phyloP scores from a whole-genome alignment of 2,113 vertebrate genomes.

The Tichodroma muraria region DNA sequence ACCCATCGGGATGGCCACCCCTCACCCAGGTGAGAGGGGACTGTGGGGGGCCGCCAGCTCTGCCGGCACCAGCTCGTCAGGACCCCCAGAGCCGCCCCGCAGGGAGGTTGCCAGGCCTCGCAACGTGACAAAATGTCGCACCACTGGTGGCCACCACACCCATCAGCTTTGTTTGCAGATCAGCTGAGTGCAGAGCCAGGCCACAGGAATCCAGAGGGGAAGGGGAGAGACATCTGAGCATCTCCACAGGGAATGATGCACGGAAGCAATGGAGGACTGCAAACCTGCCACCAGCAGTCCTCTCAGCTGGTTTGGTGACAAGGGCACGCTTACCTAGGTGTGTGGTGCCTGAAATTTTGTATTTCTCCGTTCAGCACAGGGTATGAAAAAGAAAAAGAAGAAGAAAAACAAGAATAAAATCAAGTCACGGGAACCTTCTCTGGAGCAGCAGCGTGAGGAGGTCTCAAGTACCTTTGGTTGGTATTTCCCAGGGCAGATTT shows the following conservation, averaged over 20 bases:
- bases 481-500: constrained; percentile 1
- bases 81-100: fast-evolving
- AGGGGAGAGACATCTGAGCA: neutral
- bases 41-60: neutral
- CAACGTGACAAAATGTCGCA: fast-evolving
- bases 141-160: fast-evolving
- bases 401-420: constrained; percentile 83
- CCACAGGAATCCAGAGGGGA: fast-evolving
- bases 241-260: neutral
- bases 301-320: neutral
- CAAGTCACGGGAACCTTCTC: constrained; percentile 69
- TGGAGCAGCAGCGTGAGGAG: constrained; percentile 63
- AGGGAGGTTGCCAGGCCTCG: no score
- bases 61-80: neutral
- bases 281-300: neutral
- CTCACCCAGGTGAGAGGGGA: neutral
- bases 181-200: neutral
- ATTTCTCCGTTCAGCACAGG: constrained; percentile 48
- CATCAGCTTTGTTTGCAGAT: neutral
- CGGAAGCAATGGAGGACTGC: neutral
- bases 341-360: neutral
- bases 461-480: constrained; percentile 80
- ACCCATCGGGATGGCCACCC: fast-evolving
- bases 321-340: neutral
- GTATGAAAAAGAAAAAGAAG: constrained; percentile 74